Conservation (phyloP, 2,888 invertebrate species). For the Oeneis ivallda region DNA sequence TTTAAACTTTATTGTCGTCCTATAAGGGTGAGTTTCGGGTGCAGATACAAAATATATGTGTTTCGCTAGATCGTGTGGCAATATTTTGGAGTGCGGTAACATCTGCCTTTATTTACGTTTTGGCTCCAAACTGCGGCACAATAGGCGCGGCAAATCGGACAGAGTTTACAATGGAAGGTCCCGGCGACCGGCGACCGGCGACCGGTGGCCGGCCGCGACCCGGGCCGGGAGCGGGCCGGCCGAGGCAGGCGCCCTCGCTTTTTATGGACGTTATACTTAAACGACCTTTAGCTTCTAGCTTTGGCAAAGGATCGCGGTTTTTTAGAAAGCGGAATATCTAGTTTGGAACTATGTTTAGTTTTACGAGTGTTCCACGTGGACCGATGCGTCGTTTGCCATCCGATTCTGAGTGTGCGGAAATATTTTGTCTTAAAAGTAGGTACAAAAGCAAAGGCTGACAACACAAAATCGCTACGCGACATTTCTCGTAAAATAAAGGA, state of each 20-base stretch:
- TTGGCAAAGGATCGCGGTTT: slow-evolving; percentile 19
- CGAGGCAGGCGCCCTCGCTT: slow-evolving; percentile 47
- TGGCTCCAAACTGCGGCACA: slow-evolving; percentile 74
- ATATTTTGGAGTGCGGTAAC: slow-evolving; percentile 74
- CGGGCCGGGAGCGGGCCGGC: slow-evolving; percentile 31
- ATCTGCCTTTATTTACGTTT: slow-evolving; percentile 82
- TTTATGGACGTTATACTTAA: slow-evolving; percentile 56
- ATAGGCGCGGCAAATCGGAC: slow-evolving; percentile 73
- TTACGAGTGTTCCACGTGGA: neutral
- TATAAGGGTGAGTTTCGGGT: slow-evolving; percentile 45
- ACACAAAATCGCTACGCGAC: no score
- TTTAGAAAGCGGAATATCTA: neutral
- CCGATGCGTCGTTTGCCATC: neutral
- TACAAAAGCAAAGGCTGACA: no score
- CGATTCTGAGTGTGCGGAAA: neutral
- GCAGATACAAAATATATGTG: slow-evolving; percentile 38
- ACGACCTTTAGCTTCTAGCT: slow-evolving; percentile 57
- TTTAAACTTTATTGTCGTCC: slow-evolving; percentile 33
- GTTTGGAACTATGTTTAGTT: slow-evolving; percentile 1
- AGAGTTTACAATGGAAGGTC: slow-evolving; percentile 60
- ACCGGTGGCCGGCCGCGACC: slow-evolving; percentile 41
- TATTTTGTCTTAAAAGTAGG: neutral
- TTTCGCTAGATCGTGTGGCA: slow-evolving; percentile 43
- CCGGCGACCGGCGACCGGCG: slow-evolving; percentile 33
- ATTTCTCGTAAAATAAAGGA: no score